phyloP scores from a whole-genome alignment of 2,113 vertebrate genomes.

The Herpetotheres cachinnans region DNA sequence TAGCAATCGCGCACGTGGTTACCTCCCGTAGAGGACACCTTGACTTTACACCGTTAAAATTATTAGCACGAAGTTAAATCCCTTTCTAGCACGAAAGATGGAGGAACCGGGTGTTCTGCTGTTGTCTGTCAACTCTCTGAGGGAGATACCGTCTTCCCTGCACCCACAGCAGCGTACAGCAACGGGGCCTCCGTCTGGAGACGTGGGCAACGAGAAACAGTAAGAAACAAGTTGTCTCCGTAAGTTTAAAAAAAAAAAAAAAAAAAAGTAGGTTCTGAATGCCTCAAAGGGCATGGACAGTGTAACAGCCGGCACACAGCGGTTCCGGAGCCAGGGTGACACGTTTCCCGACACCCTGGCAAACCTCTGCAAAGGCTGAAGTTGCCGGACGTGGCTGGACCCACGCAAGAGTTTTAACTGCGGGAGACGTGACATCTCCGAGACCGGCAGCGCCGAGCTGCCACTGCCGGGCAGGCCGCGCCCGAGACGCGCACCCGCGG shows the following conservation, averaged over 20 bases:
- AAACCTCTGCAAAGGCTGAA: neutral
- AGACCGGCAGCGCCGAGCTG: neutral
- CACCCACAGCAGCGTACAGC: rapidly evolving
- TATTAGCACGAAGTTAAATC: neutral
- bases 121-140: neutral
- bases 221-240: neutral
- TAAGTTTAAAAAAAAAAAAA: neutral
- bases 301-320: rapidly evolving
- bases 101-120: neutral
- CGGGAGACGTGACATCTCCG: rapidly evolving
- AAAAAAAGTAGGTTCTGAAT: rapidly evolving
- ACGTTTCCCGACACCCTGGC: neutral
- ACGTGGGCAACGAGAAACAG: rapidly evolving
- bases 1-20: rapidly evolving
- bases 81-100: neutral
- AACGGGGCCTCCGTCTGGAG: neutral
- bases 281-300: neutral
- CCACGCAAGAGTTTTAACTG: rapidly evolving
- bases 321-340: neutral
- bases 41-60: neutral
- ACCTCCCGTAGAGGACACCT: rapidly evolving
- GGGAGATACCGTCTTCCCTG: rapidly evolving
- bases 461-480: neutral
- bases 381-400: neutral
- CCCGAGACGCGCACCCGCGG: neutral